Percentiles rank a stretch among this genome's conserved stretches.
These are phyloP conservation scores for Asobara japonica DNA, from an alignment of 1,140 invertebrate species.

Conservation along the genomic window DNA sequence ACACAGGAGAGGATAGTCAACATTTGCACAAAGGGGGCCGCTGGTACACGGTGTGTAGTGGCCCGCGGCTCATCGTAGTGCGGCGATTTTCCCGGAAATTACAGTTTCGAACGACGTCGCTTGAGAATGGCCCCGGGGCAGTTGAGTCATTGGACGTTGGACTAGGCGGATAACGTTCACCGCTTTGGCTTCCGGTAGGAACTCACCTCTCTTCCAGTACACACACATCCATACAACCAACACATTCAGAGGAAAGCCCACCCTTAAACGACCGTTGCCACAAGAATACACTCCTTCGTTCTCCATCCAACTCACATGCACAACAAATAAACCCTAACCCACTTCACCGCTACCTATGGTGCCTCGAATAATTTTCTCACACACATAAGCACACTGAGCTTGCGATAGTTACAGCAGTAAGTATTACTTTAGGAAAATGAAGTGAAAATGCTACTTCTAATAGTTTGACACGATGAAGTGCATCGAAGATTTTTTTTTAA, in stretches of 20 bases:
- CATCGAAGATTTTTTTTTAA: too few species aligned
- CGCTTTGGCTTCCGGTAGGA: conserved; percentile 13
- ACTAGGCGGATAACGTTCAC: background rate
- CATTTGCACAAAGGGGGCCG: background rate
- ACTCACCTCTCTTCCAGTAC: background rate
- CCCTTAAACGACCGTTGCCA: background rate
- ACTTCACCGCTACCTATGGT: background rate
- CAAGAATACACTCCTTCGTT: background rate
- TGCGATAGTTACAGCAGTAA: background rate
- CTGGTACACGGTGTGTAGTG: background rate
- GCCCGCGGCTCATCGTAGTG: conserved; percentile 11
- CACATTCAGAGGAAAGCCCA: background rate
- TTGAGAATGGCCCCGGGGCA: conserved; percentile 17
- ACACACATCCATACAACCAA: background rate
- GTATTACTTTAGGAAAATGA: too few species aligned
- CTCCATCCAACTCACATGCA: background rate
- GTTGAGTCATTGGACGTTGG: conserved; percentile 16
- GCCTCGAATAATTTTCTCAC: background rate
- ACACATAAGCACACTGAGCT: background rate
- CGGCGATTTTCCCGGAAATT: conserved; percentile 27
- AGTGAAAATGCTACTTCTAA: too few species aligned
- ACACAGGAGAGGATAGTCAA: background rate
- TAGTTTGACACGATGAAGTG: too few species aligned
- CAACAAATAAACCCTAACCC: too few species aligned
- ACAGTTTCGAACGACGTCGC: conserved; percentile 27